phyloP scores from a whole-genome alignment of 2,888 invertebrate genomes.

The Harpagoxenus sublaevis region DNA sequence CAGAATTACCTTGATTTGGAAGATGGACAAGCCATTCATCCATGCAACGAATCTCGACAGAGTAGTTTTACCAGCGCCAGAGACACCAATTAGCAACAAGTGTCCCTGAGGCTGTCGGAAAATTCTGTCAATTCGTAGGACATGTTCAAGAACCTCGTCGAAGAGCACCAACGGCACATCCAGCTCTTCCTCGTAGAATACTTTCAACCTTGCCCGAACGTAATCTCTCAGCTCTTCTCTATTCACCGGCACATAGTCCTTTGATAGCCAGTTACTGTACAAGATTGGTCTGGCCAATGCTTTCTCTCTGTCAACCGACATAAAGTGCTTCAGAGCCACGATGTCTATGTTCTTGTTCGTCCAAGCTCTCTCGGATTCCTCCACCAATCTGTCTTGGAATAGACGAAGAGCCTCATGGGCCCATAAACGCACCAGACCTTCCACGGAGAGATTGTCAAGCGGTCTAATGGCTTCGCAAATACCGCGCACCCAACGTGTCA shows the following conservation, averaged over 20 bases:
- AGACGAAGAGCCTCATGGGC: slow-evolving; percentile 99
- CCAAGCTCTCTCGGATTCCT: slow-evolving; percentile 98
- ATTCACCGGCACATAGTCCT: slow-evolving; percentile 98
- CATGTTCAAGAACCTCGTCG: slow-evolving; percentile 99
- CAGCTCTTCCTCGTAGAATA: slow-evolving; percentile 99
- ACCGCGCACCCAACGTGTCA: slow-evolving; percentile 99
- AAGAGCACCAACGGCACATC: slow-evolving; percentile 99
- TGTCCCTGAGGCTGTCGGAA: slow-evolving; percentile 99
- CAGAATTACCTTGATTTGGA: slow-evolving; percentile 96
- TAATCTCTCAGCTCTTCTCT: slow-evolving; percentile 98
- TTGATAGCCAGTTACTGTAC: slow-evolving; percentile 99
- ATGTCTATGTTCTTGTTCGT: slow-evolving; percentile 99
- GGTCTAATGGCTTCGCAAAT: slow-evolving; percentile 99
- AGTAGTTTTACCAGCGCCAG: slow-evolving; percentile 99
- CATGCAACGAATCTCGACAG: slow-evolving; percentile 99
- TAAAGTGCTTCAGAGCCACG: slow-evolving; percentile 98
- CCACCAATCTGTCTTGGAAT: slow-evolving; percentile 98
- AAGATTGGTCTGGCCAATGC: slow-evolving; percentile 97
- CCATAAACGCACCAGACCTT: slow-evolving; percentile 99
- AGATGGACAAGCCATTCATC: slow-evolving; percentile 99
- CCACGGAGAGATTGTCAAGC: slow-evolving; percentile 95
- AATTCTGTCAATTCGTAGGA: slow-evolving; percentile 98
- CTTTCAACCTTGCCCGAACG: slow-evolving; percentile 98
- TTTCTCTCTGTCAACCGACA: slow-evolving; percentile 93
- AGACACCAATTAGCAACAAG: slow-evolving; percentile 98